phyloP scores from a whole-genome alignment of 2,888 invertebrate species.

The Reticulitermes lucifugus region DNA sequence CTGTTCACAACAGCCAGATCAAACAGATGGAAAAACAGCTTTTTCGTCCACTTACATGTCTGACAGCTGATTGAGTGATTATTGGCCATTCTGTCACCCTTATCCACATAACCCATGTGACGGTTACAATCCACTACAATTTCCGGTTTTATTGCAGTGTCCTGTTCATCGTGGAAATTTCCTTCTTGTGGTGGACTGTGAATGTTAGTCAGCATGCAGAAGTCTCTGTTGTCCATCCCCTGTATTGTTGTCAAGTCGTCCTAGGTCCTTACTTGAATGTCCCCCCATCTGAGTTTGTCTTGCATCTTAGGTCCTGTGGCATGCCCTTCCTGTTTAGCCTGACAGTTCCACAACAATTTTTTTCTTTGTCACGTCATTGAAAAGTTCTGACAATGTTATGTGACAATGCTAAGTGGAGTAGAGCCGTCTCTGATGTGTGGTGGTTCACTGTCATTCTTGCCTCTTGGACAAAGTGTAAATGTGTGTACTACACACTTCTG shows the following conservation, averaged over 20 bases:
- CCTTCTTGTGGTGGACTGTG: constrained; percentile 4
- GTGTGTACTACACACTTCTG: too few species aligned
- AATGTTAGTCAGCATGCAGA: neutral
- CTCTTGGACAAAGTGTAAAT: too few species aligned
- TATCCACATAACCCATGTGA: neutral
- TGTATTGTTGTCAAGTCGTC: neutral
- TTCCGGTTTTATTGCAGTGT: neutral
- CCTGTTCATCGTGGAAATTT: neutral
- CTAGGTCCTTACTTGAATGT: neutral
- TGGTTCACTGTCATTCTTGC: too few species aligned
- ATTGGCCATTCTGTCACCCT: neutral
- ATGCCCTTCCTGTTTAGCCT: neutral
- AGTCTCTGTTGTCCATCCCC: neutral
- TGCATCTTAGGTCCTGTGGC: neutral
- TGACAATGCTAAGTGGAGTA: too few species aligned
- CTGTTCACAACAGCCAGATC: neutral
- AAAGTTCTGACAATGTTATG: neutral
- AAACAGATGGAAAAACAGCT: neutral
- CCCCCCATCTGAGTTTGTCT: neutral
- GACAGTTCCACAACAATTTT: neutral
- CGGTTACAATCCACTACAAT: neutral
- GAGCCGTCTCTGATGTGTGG: too few species aligned
- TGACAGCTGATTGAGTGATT: neutral
- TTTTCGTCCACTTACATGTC: neutral
- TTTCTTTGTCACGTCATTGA: neutral